Evolutionary conservation across 2,888 invertebrate genomes (phyloP).

Genomic region (Altica lythri): DNA sequence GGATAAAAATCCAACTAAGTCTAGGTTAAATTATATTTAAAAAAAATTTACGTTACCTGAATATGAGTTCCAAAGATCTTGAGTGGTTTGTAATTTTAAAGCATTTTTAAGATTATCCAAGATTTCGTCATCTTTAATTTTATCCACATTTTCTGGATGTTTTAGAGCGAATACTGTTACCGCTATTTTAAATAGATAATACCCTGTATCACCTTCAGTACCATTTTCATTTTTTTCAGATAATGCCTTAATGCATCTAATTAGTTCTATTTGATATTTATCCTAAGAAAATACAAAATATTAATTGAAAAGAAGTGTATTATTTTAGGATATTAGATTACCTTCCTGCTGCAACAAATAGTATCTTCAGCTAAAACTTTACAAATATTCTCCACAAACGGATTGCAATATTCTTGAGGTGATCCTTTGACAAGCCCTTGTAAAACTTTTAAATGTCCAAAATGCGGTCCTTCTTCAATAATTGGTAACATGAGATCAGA

Average conservation of each 20-base stretch:
- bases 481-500: conserved; percentile 69
- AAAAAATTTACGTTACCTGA: no score
- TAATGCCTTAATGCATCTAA: conserved; percentile 58
- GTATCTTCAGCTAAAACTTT: conserved; percentile 64
- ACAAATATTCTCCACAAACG: conserved; percentile 63
- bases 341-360: conserved; percentile 66
- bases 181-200: conserved; percentile 51
- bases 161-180: conserved; percentile 50
- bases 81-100: conserved; percentile 57
- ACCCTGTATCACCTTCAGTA: conserved; percentile 39
- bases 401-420: conserved; percentile 56
- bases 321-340: conserved; percentile 39
- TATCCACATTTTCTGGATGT: conserved; percentile 43
- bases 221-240: conserved; percentile 32
- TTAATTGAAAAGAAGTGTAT: no score
- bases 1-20: no score
- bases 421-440: conserved; percentile 67
- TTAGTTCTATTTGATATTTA: conserved; percentile 64
- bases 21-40: no score
- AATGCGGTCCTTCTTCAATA: conserved; percentile 61
- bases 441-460: conserved; percentile 65
- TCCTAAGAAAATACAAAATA: no score
- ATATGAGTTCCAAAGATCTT: conserved; percentile 61
- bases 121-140: conserved; percentile 43
- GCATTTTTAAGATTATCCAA: conserved; percentile 59